Base-by-base conservation (phyloP, 2,888 invertebrate genomes). In the Arenicola marina region DNA sequence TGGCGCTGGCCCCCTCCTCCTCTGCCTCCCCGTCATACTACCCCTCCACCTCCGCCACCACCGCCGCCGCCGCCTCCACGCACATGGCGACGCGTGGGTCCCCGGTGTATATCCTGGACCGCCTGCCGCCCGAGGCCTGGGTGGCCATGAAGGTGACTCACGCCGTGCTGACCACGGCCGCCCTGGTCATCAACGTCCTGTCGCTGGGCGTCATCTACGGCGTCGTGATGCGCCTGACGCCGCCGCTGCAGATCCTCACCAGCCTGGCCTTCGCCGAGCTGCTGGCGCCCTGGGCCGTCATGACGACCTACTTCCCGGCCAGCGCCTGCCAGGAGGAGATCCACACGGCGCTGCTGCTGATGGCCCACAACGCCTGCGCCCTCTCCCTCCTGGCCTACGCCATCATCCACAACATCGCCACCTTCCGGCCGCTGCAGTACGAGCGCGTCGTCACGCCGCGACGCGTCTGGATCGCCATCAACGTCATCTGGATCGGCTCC, bases 351-450 rank as follows among this genome's bases (percentile, higher is more conserved):
- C 53, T 69, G 31, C 33, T 67, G 29, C 48, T 69, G 51, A 54
- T 63, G 2, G 59, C 67, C 18, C 65, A 67, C 63, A 67, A 69
- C 45, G 65, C 69, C 4, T 33, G 45, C 11, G 66, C 67, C n/a
- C 51, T 67, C 26, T 48, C 65, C 7, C 58, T 69, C 24, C 46
- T 67, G 7, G 54, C 54, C 26, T 59, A 61, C 4, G 58, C 67
- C 18, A 21, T 65, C 26, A 54, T 24, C 1, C 67, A 67, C 56
- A 60, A 56, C 51, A 43, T 69, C 28, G 65, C 67, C 60, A 63
- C 56, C n/a, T 69, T 65, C 59, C 62, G 65, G 26, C 69, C 69
- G n/a, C 61, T 69, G 11, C 65, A 67, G 45, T 69, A 69, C 63
- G 61, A 61, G n/a, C 45, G 45, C 33, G 56, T 67, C 56, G 58